Base-by-base conservation (phyloP, 2,113 vertebrate genomes). In the Ailurus styani region DNA sequence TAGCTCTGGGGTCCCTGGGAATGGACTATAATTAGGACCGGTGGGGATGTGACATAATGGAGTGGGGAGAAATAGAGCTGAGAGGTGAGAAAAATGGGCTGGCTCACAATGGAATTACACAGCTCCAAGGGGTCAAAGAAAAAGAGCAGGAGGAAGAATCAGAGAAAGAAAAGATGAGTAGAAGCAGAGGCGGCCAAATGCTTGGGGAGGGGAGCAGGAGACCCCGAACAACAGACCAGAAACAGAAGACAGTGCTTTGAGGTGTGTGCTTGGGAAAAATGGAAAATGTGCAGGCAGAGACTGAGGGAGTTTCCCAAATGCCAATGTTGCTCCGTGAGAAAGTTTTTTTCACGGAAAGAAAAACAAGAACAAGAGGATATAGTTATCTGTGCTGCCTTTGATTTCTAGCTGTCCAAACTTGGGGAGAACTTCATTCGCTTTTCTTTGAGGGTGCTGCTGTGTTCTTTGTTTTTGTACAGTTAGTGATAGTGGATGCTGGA, bases 211-310 rank as follows among this genome's bases (percentile, higher is more conserved):
- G 75, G 14, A 57, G 20, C n/a, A 25, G 31, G 4, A 31, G 7
- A 60, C 47, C 10, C n/a, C 31, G 47, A 73, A 37, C 6, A 27
- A 52, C 4, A 75, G 54, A 52, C 7, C 6, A 13, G 20, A 54
- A 75, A 15, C 40, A 40, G 18, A 42, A 37, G n/a, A 42, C 18
- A 29, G 17, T 31, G 54, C 23, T 21, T 45, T 2, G 7, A 45
- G 82, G 10, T 21, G 0, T 25, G n/a, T 7, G 34, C 37, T 40
- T 31, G 4, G 73, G 23, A 15, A 31, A 70, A 34, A 21, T 13
- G 11, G 70, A 21, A 29, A 45, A 47, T 2, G 1, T 11, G 37
- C 31, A 27, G 5, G 29, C 0, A 4, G 0, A 12, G 60, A 29
- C 21, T 55, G 54, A 37, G 8, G 21, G 29, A 60, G 21, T 8